phyloP scores from a whole-genome alignment of 2,113 vertebrate genomes.

The Diadophis punctatus region DNA sequence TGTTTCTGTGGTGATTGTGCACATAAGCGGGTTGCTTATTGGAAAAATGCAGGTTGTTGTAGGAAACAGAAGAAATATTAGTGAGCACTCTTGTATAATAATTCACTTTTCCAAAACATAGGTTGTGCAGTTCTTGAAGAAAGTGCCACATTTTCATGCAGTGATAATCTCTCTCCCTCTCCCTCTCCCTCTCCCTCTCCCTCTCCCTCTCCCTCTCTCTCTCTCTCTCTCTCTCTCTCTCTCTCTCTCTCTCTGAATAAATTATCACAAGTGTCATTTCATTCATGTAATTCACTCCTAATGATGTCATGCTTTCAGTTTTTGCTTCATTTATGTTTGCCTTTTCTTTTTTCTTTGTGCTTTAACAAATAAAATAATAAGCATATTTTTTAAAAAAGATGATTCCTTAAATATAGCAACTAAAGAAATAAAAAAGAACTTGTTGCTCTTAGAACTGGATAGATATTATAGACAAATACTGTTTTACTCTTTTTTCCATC shows the following conservation, averaged over 20 bases:
- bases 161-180: background rate
- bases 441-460: background rate
- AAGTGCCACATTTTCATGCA: background rate
- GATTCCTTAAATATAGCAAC: background rate
- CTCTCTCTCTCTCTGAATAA: background rate
- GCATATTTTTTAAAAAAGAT: background rate
- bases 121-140: background rate
- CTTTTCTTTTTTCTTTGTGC: background rate
- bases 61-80: background rate
- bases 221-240: no score
- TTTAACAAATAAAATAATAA: background rate
- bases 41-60: background rate
- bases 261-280: background rate
- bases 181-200: background rate
- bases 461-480: background rate
- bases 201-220: no score
- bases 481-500: background rate
- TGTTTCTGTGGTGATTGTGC: constrained; percentile 20
- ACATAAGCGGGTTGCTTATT: background rate
- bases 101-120: background rate
- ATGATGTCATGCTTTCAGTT: background rate
- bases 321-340: background rate
- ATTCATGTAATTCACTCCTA: background rate
- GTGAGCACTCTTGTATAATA: background rate
- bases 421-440: background rate